These are phyloP conservation scores for Pogonocherus hispidulus DNA, from an alignment of 2,888 invertebrate species.

Conservation along the genomic window DNA sequence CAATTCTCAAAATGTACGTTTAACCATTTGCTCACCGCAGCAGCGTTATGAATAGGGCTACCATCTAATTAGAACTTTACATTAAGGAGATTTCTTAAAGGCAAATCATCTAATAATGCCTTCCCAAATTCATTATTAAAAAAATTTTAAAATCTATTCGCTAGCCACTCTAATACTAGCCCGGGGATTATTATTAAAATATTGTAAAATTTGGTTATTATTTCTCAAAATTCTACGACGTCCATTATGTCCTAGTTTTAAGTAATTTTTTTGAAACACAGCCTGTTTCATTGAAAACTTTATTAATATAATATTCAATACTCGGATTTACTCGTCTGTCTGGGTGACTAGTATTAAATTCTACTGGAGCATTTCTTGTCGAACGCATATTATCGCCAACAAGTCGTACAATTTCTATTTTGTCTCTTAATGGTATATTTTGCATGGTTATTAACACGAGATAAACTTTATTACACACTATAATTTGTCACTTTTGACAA, in stretches of 20 bases:
- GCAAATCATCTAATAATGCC: background rate
- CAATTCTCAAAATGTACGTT: background rate
- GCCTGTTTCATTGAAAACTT: constrained; percentile 1
- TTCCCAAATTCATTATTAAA: background rate
- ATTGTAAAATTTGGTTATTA: constrained; percentile 12
- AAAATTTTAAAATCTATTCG: constrained; percentile 3
- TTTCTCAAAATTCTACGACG: background rate
- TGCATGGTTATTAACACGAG: too few relatives aligned
- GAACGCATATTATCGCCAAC: constrained; percentile 31
- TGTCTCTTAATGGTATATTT: constrained; percentile 14
- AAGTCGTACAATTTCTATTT: constrained; percentile 27
- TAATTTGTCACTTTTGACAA: too few relatives aligned
- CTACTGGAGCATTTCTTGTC: constrained; percentile 19
- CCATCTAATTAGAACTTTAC: background rate
- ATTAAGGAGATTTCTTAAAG: background rate
- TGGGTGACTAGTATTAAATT: constrained; percentile 20
- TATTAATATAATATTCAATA: background rate
- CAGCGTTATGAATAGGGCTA: background rate
- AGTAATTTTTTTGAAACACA: constrained; percentile 9
- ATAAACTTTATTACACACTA: too few relatives aligned
- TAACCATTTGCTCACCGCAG: background rate
- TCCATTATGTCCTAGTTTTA: constrained; percentile 27
- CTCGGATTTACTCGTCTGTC: background rate
- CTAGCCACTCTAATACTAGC: too few relatives aligned
- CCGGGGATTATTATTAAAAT: background rate